Conservation (phyloP, 2,888 invertebrate genomes). For the Lamellibrachia satsuma region DNA sequence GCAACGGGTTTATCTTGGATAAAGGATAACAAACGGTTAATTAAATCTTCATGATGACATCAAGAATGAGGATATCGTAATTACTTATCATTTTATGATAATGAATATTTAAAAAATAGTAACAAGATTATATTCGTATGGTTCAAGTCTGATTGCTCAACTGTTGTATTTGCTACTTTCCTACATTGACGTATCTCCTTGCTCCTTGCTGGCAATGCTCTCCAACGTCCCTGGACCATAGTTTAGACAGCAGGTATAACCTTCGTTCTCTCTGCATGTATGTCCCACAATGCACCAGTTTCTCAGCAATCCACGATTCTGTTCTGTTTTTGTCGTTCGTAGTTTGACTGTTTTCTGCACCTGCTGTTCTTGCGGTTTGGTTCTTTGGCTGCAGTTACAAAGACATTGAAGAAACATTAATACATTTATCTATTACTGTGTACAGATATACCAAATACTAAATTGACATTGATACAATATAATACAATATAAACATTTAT, state of each 20-base stretch:
- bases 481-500: no score
- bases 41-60: not conserved
- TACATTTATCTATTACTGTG: no score
- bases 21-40: not conserved
- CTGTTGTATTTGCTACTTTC: conserved; percentile 5
- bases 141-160: not conserved
- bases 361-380: no score
- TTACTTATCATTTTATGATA: not conserved
- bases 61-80: not conserved
- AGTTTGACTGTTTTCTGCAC: no score
- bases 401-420: no score
- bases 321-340: not conserved
- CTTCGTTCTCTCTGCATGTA: not conserved
- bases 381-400: no score
- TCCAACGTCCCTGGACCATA: not conserved
- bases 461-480: no score
- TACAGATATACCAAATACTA: no score
- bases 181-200: not conserved
- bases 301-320: no score
- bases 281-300: not conserved
- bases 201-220: not conserved
- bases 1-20: not conserved
- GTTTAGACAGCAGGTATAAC: not conserved
- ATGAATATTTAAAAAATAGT: not conserved
- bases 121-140: not conserved